Evolutionary conservation across 92 coral and sea anemone genomes (phyloP).

Genomic region (Phenganax marumi): DNA sequence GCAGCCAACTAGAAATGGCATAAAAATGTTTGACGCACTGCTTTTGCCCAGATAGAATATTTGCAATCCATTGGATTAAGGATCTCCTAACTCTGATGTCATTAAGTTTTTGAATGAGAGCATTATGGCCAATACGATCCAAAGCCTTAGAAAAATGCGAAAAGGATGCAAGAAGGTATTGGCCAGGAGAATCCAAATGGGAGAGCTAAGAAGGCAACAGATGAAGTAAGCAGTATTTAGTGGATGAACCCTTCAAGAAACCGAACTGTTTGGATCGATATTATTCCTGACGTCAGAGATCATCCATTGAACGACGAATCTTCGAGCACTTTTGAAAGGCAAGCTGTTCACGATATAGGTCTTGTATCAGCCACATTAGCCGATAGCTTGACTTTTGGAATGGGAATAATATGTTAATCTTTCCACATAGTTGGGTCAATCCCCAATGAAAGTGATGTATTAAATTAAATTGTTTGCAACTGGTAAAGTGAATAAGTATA

Average conservation of each 20-base stretch:
- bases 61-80: conserved; percentile 13
- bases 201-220: conserved; percentile 54
- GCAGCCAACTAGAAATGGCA: no score
- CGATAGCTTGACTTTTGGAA: conserved; percentile 12
- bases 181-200: conserved; percentile 41
- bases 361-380: conserved; percentile 26
- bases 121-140: conserved; percentile 36
- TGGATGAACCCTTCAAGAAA: conserved; percentile 23
- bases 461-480: conserved; percentile 1
- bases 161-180: conserved; percentile 35
- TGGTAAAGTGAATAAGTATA: no score
- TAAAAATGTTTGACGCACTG: no score
- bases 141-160: conserved; percentile 37
- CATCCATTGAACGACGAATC: no score
- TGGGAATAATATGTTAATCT: not conserved
- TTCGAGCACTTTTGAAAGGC: conserved; percentile 28
- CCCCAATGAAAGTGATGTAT: conserved; percentile 9
- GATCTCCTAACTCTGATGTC: conserved; percentile 21
- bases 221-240: conserved; percentile 36
- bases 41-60: not conserved
- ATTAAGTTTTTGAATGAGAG: conserved; percentile 27
- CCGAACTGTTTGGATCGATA: no score
- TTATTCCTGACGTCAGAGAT: no score
- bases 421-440: no score
- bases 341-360: conserved; percentile 32